Evolutionary conservation across 2,888 invertebrate species (phyloP).

Genomic region (Diadromus collaris): DNA sequence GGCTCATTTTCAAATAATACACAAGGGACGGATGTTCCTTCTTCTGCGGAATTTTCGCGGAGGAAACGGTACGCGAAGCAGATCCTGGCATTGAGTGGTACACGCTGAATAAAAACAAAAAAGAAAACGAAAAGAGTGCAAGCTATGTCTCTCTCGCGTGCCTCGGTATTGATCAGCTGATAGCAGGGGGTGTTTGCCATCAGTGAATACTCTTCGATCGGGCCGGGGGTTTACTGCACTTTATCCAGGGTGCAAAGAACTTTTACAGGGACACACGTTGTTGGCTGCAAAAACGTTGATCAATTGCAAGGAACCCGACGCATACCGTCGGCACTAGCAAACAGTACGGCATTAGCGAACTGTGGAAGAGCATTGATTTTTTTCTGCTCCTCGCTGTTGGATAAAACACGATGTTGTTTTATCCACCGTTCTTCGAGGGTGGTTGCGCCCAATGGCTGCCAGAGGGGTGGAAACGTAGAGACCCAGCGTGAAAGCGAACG

Average conservation of each 20-base stretch:
- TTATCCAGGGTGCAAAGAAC: conserved; percentile 49
- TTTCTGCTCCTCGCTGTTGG: background rate
- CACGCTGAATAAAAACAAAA: conserved; percentile 12
- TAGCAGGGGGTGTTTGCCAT: conserved; percentile 19
- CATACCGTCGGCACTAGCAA: background rate
- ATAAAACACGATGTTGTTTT: conserved; percentile 27
- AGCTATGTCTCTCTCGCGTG: conserved; percentile 31
- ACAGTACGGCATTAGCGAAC: conserved; percentile 3
- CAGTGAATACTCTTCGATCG: conserved; percentile 31
- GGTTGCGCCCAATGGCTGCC: background rate
- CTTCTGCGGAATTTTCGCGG: background rate
- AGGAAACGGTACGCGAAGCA: background rate
- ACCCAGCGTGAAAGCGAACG: background rate
- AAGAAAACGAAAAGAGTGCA: conserved; percentile 7
- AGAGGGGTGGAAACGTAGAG: conserved; percentile 1
- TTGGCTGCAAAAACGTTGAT: conserved; percentile 9
- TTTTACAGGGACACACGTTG: background rate
- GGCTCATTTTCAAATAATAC: background rate
- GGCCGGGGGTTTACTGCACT: conserved; percentile 35
- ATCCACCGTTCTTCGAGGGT: conserved; percentile 26
- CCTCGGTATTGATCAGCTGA: conserved; percentile 41
- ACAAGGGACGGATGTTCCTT: background rate
- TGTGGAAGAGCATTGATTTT: conserved; percentile 15
- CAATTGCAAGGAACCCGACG: conserved; percentile 13
- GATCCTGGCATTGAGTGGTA: conserved; percentile 51